A percentile compares a stretch with the other conserved stretches of the same genome.
phyloP scores from a whole-genome alignment of 2,797 vertebrate genomes.

The Loris lydekkerianus region DNA sequence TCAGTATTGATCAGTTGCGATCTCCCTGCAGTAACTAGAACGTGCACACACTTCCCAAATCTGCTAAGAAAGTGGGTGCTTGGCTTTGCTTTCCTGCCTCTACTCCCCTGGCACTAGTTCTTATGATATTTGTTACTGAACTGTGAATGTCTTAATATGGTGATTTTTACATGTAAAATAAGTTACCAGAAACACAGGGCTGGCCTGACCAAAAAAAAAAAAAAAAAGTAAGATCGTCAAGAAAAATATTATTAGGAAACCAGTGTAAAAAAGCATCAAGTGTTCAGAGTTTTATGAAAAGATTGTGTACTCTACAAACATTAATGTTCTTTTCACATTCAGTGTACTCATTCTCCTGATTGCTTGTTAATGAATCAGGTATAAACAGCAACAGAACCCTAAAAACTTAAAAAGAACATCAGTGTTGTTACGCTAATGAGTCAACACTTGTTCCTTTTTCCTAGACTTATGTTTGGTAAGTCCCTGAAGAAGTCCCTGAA shows the following conservation, averaged over 20 bases:
- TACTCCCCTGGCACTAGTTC: background rate
- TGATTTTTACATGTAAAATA: slow-evolving; percentile 5
- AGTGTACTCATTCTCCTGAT: background rate
- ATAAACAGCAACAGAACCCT: background rate
- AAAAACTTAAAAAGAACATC: background rate
- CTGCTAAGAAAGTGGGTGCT: background rate
- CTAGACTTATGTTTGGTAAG: slow-evolving; percentile 11
- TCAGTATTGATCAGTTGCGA: slow-evolving; percentile 67
- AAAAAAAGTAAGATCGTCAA: background rate
- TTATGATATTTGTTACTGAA: background rate
- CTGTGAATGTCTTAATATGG: background rate
- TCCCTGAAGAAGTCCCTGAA: slow-evolving; percentile 63
- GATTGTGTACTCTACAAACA: background rate
- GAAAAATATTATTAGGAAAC: slow-evolving; percentile 49
- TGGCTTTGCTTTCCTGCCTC: background rate
- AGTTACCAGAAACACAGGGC: slow-evolving; percentile 19
- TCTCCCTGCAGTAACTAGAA: slow-evolving; percentile 69
- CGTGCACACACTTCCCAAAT: background rate
- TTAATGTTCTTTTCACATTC: slow-evolving; percentile 20
- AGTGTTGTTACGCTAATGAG: slow-evolving; percentile 26
- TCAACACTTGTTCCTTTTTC: slow-evolving; percentile 7
- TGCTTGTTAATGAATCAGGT: background rate
- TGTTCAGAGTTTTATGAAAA: slow-evolving; percentile 40
- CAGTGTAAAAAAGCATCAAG: background rate
- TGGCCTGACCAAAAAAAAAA: background rate